These are phyloP conservation scores for Emesis russula DNA, from an alignment of 2,888 invertebrate genomes.

Conservation along the genomic window DNA sequence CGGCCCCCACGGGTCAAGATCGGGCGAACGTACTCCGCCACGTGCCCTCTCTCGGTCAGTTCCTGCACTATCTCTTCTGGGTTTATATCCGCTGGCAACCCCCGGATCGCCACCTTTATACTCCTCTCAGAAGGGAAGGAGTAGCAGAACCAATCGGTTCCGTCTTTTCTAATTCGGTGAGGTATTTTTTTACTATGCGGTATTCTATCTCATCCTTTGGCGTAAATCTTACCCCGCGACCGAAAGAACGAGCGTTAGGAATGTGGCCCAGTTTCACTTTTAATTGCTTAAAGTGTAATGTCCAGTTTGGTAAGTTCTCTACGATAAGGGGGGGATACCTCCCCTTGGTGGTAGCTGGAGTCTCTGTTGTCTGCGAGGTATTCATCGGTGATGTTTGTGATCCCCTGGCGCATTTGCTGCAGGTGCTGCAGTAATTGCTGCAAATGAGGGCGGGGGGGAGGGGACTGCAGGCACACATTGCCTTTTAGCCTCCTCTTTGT, in stretches of 20 bases:
- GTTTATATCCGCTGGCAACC: background rate
- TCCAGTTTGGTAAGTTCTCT: background rate
- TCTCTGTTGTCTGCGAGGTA: accelerated
- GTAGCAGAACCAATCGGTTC: no score
- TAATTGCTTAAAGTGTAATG: background rate
- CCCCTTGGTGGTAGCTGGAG: no score
- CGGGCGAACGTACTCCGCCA: background rate
- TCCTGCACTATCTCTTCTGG: background rate
- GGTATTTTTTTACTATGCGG: background rate
- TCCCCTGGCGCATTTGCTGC: no score
- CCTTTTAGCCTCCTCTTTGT: no score
- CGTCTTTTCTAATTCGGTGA: no score
- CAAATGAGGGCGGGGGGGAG: background rate
- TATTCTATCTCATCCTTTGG: background rate
- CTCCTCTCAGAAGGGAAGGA: no score
- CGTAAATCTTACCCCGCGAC: background rate
- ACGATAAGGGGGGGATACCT: background rate
- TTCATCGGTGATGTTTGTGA: no score
- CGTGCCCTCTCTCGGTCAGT: background rate
- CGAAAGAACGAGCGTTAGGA: background rate
- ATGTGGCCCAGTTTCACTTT: background rate
- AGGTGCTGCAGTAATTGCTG: no score
- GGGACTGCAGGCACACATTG: background rate
- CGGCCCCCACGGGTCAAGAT: background rate
- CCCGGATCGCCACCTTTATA: background rate